These are phyloP conservation scores for Pammene fasciana DNA, from an alignment of 2,888 invertebrate genomes.

Conservation along the genomic window DNA sequence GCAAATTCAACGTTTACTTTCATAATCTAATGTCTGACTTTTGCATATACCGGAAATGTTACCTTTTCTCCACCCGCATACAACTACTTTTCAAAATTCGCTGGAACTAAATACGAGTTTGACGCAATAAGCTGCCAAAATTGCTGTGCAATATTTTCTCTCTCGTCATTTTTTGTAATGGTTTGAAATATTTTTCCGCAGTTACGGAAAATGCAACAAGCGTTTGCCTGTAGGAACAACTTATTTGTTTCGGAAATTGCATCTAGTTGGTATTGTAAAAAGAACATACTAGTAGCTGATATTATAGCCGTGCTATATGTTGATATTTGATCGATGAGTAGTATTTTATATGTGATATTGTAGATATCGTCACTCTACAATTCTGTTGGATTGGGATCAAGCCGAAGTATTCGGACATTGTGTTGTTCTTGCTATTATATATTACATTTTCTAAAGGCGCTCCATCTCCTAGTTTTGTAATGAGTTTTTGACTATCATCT, in stretches of 20 bases:
- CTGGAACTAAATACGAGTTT: not conserved
- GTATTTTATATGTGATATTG: no score
- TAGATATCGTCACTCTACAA: no score
- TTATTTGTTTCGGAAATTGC: constrained; percentile 28
- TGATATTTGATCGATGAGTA: no score
- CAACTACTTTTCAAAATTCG: not conserved
- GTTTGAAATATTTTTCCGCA: constrained; percentile 40
- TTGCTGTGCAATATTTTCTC: constrained; percentile 41
- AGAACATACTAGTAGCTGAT: no score
- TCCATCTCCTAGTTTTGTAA: not conserved
- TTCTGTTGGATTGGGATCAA: no score
- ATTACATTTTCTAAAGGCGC: not conserved
- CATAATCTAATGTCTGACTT: not conserved
- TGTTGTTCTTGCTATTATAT: no score
- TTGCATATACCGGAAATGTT: not conserved
- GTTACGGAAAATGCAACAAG: constrained; percentile 44
- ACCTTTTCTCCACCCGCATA: not conserved
- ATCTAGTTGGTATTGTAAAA: not conserved
- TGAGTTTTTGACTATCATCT: not conserved
- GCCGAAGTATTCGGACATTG: no score
- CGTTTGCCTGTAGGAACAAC: constrained; percentile 42
- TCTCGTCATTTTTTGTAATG: constrained; percentile 37
- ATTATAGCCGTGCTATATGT: no score
- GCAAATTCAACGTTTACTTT: constrained; percentile 21
- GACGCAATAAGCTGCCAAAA: constrained; percentile 10